Percentiles rank a stretch among this genome's conserved stretches.
Conservation (phyloP, 2,888 invertebrate species). For the Acheta domesticus region DNA sequence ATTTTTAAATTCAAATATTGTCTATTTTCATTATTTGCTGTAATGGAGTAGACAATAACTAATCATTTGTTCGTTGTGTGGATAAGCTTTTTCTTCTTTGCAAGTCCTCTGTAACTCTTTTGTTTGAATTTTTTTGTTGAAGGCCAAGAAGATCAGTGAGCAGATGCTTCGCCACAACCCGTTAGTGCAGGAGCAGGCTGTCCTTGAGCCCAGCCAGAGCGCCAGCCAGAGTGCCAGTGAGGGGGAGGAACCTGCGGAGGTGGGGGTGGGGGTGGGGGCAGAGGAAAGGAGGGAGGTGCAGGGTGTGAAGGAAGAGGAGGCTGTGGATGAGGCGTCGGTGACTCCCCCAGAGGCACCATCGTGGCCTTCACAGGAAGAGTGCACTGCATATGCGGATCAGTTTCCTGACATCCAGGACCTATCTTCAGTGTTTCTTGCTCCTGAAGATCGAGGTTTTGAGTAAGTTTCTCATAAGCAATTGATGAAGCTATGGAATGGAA, state of each 20-base stretch:
- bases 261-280: no score
- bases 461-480: slow-evolving; percentile 46
- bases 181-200: slow-evolving; percentile 36
- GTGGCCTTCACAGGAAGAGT: slow-evolving; percentile 56
- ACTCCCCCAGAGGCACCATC: slow-evolving; percentile 48
- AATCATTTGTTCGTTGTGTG: no score
- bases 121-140: no score
- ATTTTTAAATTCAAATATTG: no score
- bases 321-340: slow-evolving; percentile 34
- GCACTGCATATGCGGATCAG: slow-evolving; percentile 48
- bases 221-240: no score
- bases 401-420: slow-evolving; percentile 53
- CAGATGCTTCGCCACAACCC: slow-evolving; percentile 45
- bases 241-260: slow-evolving; percentile 26
- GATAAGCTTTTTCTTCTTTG: no score
- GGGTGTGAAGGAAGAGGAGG: background rate
- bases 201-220: background rate
- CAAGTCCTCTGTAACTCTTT: no score
- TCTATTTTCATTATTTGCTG: no score
- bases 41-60: no score
- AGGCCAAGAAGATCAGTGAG: slow-evolving; percentile 50
- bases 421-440: slow-evolving; percentile 66
- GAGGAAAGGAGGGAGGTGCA: slow-evolving; percentile 12
- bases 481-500: no score
- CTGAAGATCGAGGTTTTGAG: slow-evolving; percentile 75